phyloP scores from a whole-genome alignment of 1,140 invertebrate genomes.

The Musca domestica region DNA sequence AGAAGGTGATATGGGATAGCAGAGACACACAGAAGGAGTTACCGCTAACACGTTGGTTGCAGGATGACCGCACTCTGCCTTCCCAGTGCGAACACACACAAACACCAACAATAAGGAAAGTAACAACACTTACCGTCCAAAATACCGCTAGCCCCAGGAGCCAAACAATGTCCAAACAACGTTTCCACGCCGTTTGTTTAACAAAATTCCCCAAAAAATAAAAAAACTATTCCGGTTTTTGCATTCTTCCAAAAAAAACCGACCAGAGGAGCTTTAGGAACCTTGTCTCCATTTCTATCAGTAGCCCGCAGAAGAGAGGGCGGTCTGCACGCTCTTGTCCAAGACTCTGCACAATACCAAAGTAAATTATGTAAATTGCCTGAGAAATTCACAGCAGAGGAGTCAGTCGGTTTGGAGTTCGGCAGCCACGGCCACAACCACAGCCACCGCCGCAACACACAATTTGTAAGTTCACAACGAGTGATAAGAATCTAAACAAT shows the following conservation, averaged over 20 bases:
- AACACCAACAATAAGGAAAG: background rate
- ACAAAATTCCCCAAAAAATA: background rate
- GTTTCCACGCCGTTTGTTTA: no score
- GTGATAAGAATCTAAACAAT: conserved; percentile 18
- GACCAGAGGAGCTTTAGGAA: no score
- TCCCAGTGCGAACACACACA: no score
- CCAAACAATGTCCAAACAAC: no score
- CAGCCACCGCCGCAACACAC: background rate
- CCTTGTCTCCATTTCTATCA: no score
- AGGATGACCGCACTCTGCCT: no score
- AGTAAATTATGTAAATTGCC: conserved; percentile 21
- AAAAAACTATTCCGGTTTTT: background rate
- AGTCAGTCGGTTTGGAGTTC: no score
- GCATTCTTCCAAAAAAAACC: background rate
- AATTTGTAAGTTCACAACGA: conserved; percentile 21
- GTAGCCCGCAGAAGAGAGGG: no score
- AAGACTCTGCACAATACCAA: background rate
- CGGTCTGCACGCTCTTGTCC: no score
- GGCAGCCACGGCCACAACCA: no score
- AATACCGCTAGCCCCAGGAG: conserved; percentile 5
- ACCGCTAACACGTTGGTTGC: conserved; percentile 1
- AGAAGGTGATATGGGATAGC: conserved; percentile 9
- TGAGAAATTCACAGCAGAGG: conserved; percentile 14
- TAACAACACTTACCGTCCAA: background rate
- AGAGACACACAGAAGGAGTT: background rate